Conservation (phyloP, 92 coral and sea anemone species). For the Bergia puertoricense region DNA sequence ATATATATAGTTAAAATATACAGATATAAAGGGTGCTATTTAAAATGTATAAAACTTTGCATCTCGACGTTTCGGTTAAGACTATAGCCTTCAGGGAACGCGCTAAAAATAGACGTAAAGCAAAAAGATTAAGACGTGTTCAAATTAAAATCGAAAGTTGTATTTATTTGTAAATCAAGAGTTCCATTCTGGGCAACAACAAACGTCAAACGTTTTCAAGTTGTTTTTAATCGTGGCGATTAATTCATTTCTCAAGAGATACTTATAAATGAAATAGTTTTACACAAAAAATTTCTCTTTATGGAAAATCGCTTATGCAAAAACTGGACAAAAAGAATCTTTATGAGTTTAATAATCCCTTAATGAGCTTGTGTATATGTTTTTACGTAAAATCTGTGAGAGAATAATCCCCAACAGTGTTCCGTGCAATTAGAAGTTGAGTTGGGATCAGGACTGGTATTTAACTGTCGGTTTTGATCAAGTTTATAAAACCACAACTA, state of each 20-base stretch:
- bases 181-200: neutral
- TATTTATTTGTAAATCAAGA: neutral
- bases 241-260: neutral
- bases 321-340: constrained; percentile 33
- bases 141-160: neutral
- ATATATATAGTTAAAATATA: too few relatives aligned
- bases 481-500: neutral
- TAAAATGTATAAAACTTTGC: too few relatives aligned
- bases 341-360: constrained; percentile 13
- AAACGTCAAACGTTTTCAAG: neutral
- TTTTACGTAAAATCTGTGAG: constrained; percentile 6
- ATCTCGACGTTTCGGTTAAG: too few relatives aligned
- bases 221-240: neutral
- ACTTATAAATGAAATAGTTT: neutral
- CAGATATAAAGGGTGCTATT: too few relatives aligned
- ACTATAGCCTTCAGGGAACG: too few relatives aligned
- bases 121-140: too few relatives aligned
- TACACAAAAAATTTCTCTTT: neutral
- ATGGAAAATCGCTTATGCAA: neutral
- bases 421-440: neutral
- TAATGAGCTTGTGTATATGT: constrained; percentile 16
- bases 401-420: neutral
- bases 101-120: too few relatives aligned
- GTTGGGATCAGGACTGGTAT: neutral
- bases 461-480: neutral